phyloP scores from a whole-genome alignment of 2,797 vertebrate genomes.

The Pipistrellus nathusii region DNA sequence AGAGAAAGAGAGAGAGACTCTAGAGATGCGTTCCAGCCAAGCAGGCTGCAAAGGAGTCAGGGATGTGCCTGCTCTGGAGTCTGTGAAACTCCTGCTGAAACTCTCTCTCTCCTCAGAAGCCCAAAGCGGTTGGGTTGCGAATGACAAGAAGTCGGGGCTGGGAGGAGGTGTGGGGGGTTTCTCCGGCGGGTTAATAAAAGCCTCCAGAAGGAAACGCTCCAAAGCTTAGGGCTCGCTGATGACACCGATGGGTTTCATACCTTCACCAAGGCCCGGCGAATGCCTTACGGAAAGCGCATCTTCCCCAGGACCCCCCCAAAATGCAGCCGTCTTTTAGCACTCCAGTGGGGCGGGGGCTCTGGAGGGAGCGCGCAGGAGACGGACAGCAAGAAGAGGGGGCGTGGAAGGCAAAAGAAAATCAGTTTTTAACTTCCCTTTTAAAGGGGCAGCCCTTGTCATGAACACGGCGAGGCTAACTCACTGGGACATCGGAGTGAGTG shows the following conservation, averaged over 20 bases:
- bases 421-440: not conserved
- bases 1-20: not conserved
- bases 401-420: not conserved
- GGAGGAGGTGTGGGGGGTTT: not conserved
- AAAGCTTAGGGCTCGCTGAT: not conserved
- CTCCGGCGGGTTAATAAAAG: not conserved
- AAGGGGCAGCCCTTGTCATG: not conserved
- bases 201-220: not conserved
- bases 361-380: accelerated
- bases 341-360: not conserved
- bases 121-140: not conserved
- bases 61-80: not conserved
- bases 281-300: not conserved
- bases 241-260: not conserved
- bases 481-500: not conserved
- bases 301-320: not conserved
- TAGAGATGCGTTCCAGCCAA: not conserved
- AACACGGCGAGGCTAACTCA: not conserved
- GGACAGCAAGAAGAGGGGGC: not conserved
- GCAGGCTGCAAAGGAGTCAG: accelerated
- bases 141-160: not conserved
- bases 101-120: not conserved
- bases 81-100: not conserved
- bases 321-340: not conserved
- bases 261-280: not conserved